Percentiles rank a stretch among this genome's conserved stretches.
phyloP scores from a whole-genome alignment of 2,888 invertebrate genomes.

The Luperina nickerlii region DNA sequence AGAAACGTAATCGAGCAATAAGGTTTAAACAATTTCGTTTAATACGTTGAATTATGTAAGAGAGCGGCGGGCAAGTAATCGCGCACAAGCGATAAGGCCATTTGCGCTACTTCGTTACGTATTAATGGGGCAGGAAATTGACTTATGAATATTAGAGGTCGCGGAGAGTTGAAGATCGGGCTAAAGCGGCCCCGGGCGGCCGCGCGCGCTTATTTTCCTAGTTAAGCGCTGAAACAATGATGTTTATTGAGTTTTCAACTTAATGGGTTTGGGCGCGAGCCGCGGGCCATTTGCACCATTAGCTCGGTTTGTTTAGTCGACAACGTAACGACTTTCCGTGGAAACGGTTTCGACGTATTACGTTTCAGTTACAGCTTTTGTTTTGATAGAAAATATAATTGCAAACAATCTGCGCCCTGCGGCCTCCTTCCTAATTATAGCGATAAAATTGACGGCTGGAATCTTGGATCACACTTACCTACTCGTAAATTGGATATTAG shows the following conservation, averaged over 20 bases:
- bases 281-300: slow-evolving; percentile 84
- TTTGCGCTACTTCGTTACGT: slow-evolving; percentile 91
- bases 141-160: slow-evolving; percentile 91
- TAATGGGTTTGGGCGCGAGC: slow-evolving; percentile 85
- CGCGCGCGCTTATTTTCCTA: slow-evolving; percentile 85
- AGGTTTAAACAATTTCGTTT: slow-evolving; percentile 91
- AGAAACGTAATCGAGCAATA: slow-evolving; percentile 90
- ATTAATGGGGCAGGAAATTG: slow-evolving; percentile 91
- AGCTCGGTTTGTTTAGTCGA: slow-evolving; percentile 80
- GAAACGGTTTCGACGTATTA: slow-evolving; percentile 56
- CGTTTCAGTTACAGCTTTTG: slow-evolving; percentile 49
- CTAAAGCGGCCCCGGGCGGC: slow-evolving; percentile 87
- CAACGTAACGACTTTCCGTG: slow-evolving; percentile 64
- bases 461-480: background rate
- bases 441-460: background rate
- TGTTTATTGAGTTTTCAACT: slow-evolving; percentile 88
- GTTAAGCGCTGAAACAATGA: slow-evolving; percentile 88
- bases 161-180: slow-evolving; percentile 85
- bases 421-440: slow-evolving; percentile 17
- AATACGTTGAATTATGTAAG: slow-evolving; percentile 91
- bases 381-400: slow-evolving; percentile 60
- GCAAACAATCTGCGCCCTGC: slow-evolving; percentile 37
- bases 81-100: slow-evolving; percentile 91
- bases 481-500: background rate
- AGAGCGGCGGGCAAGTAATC: slow-evolving; percentile 90